These are phyloP conservation scores for Lapara coniferarum DNA, from an alignment of 2,888 invertebrate genomes.

Conservation along the genomic window DNA sequence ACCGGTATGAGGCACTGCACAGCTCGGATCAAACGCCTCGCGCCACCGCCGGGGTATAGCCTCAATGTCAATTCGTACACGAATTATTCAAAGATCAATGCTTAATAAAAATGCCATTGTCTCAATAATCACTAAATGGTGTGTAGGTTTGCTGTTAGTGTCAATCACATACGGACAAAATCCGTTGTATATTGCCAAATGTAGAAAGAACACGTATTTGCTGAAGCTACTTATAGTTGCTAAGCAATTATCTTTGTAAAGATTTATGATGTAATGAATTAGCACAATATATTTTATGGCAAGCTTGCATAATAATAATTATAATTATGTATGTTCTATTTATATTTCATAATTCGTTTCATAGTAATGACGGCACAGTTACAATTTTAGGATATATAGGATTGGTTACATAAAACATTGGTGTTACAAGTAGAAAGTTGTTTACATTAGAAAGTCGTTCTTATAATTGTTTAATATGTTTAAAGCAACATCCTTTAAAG, in stretches of 20 bases:
- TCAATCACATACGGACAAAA: not conserved
- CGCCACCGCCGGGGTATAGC: constrained; percentile 61
- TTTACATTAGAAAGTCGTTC: not conserved
- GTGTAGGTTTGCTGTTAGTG: not conserved
- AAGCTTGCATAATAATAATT: not conserved
- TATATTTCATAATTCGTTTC: too few relatives aligned
- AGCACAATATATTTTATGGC: not conserved
- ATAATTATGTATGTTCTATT: too few relatives aligned
- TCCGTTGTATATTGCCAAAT: not conserved
- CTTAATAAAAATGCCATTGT: constrained; percentile 16
- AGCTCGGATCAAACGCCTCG: constrained; percentile 64
- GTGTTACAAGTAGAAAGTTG: constrained; percentile 7
- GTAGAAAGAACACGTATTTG: not conserved
- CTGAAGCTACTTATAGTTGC: constrained; percentile 6
- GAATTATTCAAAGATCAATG: constrained; percentile 15
- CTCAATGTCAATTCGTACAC: constrained; percentile 55
- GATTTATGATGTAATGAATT: not conserved
- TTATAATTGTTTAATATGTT: not conserved
- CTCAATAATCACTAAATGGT: not conserved
- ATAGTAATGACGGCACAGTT: not conserved
- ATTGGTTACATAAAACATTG: not conserved
- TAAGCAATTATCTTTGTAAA: not conserved
- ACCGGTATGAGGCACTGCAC: constrained; percentile 71
- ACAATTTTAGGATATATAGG: not conserved
- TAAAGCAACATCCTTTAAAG: not conserved